Percentiles rank a stretch among this genome's conserved stretches.
These are phyloP conservation scores for Lampropteryx suffumata DNA, from an alignment of 2,888 invertebrate genomes.

Conservation along the genomic window DNA sequence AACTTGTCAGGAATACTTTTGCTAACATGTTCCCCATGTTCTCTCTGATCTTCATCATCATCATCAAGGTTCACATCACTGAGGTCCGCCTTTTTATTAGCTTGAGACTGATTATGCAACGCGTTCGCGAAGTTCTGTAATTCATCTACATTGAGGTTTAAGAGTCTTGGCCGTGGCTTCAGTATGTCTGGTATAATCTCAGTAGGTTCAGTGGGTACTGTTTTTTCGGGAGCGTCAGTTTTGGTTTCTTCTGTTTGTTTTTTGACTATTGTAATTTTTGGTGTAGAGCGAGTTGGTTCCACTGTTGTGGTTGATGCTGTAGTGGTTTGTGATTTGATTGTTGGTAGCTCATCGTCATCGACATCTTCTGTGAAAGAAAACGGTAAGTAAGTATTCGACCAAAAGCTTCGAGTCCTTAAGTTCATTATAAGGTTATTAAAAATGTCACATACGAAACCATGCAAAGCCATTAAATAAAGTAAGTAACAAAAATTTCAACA, in stretches of 20 bases:
- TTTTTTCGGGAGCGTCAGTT: conserved; percentile 38
- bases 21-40: conserved; percentile 35
- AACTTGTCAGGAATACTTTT: conserved; percentile 68
- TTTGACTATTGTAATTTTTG: conserved; percentile 34
- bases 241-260: conserved; percentile 41
- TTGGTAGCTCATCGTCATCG: conserved; percentile 60
- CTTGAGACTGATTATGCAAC: conserved; percentile 63
- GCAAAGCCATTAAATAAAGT: too few relatives aligned
- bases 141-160: conserved; percentile 72
- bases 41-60: conserved; percentile 76
- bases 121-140: conserved; percentile 70
- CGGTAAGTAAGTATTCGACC: not conserved
- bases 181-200: conserved; percentile 32
- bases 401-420: too few relatives aligned
- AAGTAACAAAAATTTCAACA: too few relatives aligned
- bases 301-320: conserved; percentile 9
- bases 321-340: conserved; percentile 33
- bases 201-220: conserved; percentile 33
- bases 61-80: conserved; percentile 90
- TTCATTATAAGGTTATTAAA: too few relatives aligned
- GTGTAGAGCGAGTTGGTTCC: conserved; percentile 39
- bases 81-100: conserved; percentile 81
- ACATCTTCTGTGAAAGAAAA: conserved; percentile 55
- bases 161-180: conserved; percentile 61
- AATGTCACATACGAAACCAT: too few relatives aligned